Evolutionary conservation across 2,797 vertebrate species (phyloP), one percentile per base, ranked within the genome.

Genomic region (Eremophila alpestris): DNA sequence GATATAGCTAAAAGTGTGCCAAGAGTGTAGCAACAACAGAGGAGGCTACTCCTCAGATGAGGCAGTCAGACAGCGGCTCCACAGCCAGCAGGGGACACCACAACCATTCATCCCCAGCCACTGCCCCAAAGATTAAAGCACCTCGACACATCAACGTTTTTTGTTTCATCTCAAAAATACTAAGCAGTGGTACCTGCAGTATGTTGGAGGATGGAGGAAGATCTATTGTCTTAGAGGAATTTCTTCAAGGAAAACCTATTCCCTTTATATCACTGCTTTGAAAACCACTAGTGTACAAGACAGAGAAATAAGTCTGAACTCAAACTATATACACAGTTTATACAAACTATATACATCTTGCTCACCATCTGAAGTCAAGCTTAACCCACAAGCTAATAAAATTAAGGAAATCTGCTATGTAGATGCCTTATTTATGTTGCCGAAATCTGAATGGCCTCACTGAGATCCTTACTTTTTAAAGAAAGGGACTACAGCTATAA

Each of bases 111-210:
- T 17, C 3, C 16, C 30, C 6, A 5, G 4, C 22, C 60, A 20
- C 23, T 20, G 64, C 36, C 32, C 32, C 71, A 34, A 29, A 16
- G 22, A 54, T 24, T 13, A 22, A 45, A 58, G 20, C 27, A 45
- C n/a, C 20, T 52, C 6, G 0, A 49, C 16, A n/a, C 6, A 58
- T 12, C 73, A 52, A 12, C 1, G 11, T 2, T 32, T 4, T 32
- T 4, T 8, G 8, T 13, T 81, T 41, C 32, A 49, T 11, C 51
- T 58, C 74, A n/a, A 24, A 58, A 30, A 85, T 0, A n/a, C 21
- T 26, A 16, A 55, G 76, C n/a, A 67, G 27, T 16, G 49, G 13
- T 20, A 64, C 26, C 27, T 38, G 62, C n/a, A 46, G 51, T 8
- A 13, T 26, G 62, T 7, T 26, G 22, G 14, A 46, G 17, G 17